Evolutionary conservation across 2,113 vertebrate species (phyloP), one percentile per base, ranked within the genome.

Genomic region (Bostrychus sinensis): DNA sequence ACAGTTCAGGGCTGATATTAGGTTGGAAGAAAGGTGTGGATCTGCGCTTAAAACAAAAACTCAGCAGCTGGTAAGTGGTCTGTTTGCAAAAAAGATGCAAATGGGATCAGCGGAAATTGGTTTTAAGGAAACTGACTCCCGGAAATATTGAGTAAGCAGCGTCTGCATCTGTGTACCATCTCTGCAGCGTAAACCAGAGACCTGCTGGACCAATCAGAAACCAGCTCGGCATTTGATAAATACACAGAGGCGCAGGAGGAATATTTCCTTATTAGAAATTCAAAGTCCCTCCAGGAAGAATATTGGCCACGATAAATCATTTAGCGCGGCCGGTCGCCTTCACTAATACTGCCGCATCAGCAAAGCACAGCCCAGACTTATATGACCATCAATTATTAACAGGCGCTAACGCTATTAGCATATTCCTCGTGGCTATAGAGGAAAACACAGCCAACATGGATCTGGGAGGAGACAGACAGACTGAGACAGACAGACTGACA

Each of bases 331-430:
- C 59, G 38, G 53, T 75, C 55, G 51, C 79, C 77, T 76, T 85
- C 77, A 53, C 71, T 83, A 84, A 90, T 89, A 87, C 84, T 81
- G 89, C 77, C 20, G 72, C 82, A 82, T 90, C 87, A 91, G 86
- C 88, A 90, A 66, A 76, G 72, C 78, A 65, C 53, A 78, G 86
- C 74, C 79, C 50, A 76, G 56, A 78, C 78, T 85, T 87, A 81
- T 89, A 80, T 78, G 81, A 73, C 77, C 81, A 89, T 93, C 87
- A 90, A 89, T 92, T 89, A 90, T 93, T 91, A 88, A 93, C 81
- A 76, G 62, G 32, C 54, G 34, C 78, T 87, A 89, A 89, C 78
- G 34, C 72, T 86, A 86, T 89, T 87, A 89, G 72, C 81, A 86
- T 83, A 76, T 81, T 81, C 78, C 75, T 72, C 58, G 78, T 25